Evolutionary conservation across 1,140 invertebrate genomes (phyloP).

Genomic region (Zaprionus nigranus): DNA sequence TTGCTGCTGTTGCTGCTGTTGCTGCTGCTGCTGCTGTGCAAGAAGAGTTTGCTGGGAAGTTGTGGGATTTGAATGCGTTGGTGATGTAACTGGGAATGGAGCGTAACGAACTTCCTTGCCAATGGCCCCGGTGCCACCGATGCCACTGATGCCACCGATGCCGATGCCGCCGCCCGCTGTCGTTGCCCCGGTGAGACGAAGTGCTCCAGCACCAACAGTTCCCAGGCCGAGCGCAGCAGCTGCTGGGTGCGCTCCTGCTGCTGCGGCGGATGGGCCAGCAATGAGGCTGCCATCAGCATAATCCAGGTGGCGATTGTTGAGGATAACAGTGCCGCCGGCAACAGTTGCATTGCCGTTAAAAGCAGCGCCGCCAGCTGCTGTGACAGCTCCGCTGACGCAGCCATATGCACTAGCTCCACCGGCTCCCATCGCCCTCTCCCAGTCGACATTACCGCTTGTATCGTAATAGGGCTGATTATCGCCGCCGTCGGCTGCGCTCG

Average conservation of each 20-base stretch:
- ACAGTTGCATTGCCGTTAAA: constrained; percentile 75
- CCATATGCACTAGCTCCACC: constrained; percentile 84
- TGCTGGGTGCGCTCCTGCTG: constrained; percentile 45
- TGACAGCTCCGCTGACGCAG: constrained; percentile 75
- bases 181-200: constrained; percentile 18
- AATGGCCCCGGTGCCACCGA: constrained; percentile 56
- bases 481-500: constrained; percentile 72
- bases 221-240: constrained; percentile 43
- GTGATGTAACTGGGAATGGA: constrained; percentile 84
- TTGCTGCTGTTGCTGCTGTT: constrained; percentile 32
- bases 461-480: constrained; percentile 84
- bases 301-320: constrained; percentile 75
- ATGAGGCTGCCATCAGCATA: constrained; percentile 78
- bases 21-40: constrained; percentile 40
- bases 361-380: constrained; percentile 76
- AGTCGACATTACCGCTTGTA: constrained; percentile 84
- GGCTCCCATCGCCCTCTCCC: constrained; percentile 83
- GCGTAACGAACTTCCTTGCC: constrained; percentile 87
- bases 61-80: constrained; percentile 84
- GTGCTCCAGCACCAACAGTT: constrained; percentile 33
- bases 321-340: constrained; percentile 62
- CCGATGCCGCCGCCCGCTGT: constrained; percentile 10
- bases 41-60: constrained; percentile 80
- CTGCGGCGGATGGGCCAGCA: constrained; percentile 79
- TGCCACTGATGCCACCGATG: constrained; percentile 32